Evolutionary conservation across 2,888 invertebrate species (phyloP).

Genomic region (Parapristionchus giblindavisi): DNA sequence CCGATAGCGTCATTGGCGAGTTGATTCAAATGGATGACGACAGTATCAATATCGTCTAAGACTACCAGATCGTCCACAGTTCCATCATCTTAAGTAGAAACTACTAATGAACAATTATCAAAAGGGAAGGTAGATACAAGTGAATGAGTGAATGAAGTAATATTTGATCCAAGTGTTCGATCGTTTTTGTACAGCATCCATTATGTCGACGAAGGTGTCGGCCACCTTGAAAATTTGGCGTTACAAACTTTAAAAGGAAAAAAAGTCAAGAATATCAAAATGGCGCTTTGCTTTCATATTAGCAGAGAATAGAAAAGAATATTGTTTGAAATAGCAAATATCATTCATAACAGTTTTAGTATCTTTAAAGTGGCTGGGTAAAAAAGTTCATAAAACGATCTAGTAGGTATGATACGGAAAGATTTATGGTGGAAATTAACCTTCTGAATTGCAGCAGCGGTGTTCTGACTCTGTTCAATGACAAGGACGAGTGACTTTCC

Average conservation of each 20-base stretch:
- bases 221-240: background rate
- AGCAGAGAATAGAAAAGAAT: too few species aligned
- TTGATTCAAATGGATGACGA: background rate
- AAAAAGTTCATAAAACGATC: background rate
- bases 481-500: conserved; percentile 12
- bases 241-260: background rate
- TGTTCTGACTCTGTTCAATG: background rate
- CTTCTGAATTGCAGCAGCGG: background rate
- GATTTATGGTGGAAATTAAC: background rate
- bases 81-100: background rate
- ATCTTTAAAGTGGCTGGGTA: background rate
- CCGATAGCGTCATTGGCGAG: background rate
- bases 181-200: background rate
- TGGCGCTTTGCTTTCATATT: background rate
- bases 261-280: background rate
- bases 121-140: background rate
- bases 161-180: conserved; percentile 23
- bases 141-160: conserved; percentile 8
- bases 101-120: background rate
- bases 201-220: background rate
- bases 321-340: too few species aligned
- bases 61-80: background rate
- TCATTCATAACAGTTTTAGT: too few species aligned
- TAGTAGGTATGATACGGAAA: background rate
- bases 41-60: background rate